Evolutionary conservation across 2,888 invertebrate genomes (phyloP), one percentile per base, ranked within the genome.

Genomic region (Therioaphis trifolii): DNA sequence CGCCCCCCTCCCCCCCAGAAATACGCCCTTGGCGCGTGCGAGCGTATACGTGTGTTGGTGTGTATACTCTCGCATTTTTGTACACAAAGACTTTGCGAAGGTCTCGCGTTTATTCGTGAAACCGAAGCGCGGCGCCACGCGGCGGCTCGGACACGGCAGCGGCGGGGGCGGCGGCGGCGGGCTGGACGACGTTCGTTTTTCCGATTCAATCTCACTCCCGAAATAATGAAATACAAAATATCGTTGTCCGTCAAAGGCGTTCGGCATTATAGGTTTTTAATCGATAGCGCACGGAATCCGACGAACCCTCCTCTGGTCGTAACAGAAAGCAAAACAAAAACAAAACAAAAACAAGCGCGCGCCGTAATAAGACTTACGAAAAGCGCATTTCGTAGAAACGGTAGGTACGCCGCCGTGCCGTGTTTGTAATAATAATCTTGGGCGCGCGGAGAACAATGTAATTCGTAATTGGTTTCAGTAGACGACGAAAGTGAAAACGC

Each of bases 401-500:
- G n/a, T n/a, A n/a, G n/a, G n/a, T n/a, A n/a, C n/a, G n/a, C n/a
- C n/a, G n/a, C n/a, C n/a, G n/a, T n/a, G n/a, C n/a, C n/a, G n/a
- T n/a, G n/a, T n/a, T n/a, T n/a, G n/a, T n/a, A n/a, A n/a, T n/a
- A n/a, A n/a, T n/a, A n/a, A n/a, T 18, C 18, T 15, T 49, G 5
- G 15, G 18, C 49, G 40, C 21, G 14, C 27, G 21, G 40, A 40
- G 35, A 21, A 74, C 55, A 55, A 74, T 49, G 18, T 49, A n/a
- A n/a, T n/a, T n/a, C 18, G 27, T 58, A 72, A 72, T 74, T 74
- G 55, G 74, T 74, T 55, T 58, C 40, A 11, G 55, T 55, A 11
- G 52, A 58, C n/a, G n/a, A n/a, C 58, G 75, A 75, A 75, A 75
- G 43, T 43, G 58, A 61, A 21, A 43, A 75, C 2, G 1, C 18